Evolutionary conservation across 2,113 vertebrate species (phyloP), one percentile per base, ranked within the genome.

Genomic region (Caranx melampygus): DNA sequence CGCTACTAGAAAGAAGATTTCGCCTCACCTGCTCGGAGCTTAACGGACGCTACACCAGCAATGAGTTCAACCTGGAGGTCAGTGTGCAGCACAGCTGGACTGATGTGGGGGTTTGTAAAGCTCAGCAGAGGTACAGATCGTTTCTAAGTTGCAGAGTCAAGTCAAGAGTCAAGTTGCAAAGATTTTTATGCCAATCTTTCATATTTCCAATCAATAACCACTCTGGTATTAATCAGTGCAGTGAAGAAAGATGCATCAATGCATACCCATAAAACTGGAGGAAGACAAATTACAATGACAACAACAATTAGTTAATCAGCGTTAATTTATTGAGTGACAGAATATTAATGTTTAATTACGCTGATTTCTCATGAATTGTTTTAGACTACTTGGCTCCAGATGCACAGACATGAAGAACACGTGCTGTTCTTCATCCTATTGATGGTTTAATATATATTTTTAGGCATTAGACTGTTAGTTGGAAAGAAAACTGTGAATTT

Each of bases 31-130:
- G 98, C 91, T 99, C 98, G 0, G 97, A 99, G 86, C 96, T 99
- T 61, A 99, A 98, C 0, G 98, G 98, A 34, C 97, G 97, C 20
- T 99, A 99, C 85, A 96, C 94, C 59, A 99, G 97, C 94, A 99
- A 99, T 10, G 97, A 98, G 85, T 98, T 98, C 89, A 97, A 95
- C 82, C 55, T 97, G 81, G 96, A 99, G 96, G 97, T 98, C 65
- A 95, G 94, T 87, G 47, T 12, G n/a, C 54, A 2, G 21, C 14
- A 10, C 44, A 49, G 69, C 11, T 6, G 14, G 16, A 42, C 33
- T 47, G 12, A 54, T 54, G 11, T 26, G 14, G 55, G 14, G 55
- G 14, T 13, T 42, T 62, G 15, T 40, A 33, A n/a, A 62, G n/a
- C 34, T 31, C 15, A 13, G 55, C 0, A 6, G 40, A 2, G 31